A percentile compares a stretch with the other conserved stretches of the same genome.
phyloP scores from a whole-genome alignment of 2,113 vertebrate genomes.

The Eublepharis macularius region DNA sequence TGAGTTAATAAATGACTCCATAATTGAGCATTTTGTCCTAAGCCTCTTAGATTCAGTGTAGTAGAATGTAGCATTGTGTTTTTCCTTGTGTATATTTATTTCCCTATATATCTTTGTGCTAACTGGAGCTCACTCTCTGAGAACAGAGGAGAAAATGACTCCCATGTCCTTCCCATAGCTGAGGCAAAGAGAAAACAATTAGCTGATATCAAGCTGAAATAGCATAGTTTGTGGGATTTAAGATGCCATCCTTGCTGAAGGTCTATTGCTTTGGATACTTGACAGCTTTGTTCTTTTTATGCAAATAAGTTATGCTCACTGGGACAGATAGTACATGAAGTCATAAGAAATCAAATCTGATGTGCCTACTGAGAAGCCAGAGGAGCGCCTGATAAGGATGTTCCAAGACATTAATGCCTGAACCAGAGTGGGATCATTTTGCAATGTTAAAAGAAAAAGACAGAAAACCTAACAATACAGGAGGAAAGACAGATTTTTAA shows the following conservation, averaged over 20 bases:
- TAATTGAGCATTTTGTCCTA: neutral
- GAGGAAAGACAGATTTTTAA: too few relatives aligned
- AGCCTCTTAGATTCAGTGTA: neutral
- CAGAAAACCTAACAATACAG: too few relatives aligned
- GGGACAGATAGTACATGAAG: neutral
- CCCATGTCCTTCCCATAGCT: neutral
- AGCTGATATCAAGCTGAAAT: neutral
- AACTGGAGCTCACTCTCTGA: neutral
- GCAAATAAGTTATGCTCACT: neutral
- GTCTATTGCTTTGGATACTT: neutral
- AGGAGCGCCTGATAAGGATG: too few relatives aligned
- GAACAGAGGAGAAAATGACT: neutral
- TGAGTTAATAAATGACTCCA: neutral
- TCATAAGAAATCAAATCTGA: neutral
- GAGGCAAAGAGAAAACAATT: neutral
- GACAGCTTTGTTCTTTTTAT: slow-evolving; percentile 2
- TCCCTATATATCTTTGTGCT: neutral
- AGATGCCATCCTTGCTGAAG: neutral
- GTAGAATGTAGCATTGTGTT: neutral
- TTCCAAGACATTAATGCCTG: too few relatives aligned
- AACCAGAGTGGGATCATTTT: too few relatives aligned
- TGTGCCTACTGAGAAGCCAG: neutral
- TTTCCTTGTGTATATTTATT: neutral
- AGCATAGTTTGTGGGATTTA: neutral
- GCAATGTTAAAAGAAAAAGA: too few relatives aligned